Percentiles rank a stretch among this genome's conserved stretches.
Conservation (phyloP, 2,797 vertebrate genomes). For the Thalassophryne amazonica region DNA sequence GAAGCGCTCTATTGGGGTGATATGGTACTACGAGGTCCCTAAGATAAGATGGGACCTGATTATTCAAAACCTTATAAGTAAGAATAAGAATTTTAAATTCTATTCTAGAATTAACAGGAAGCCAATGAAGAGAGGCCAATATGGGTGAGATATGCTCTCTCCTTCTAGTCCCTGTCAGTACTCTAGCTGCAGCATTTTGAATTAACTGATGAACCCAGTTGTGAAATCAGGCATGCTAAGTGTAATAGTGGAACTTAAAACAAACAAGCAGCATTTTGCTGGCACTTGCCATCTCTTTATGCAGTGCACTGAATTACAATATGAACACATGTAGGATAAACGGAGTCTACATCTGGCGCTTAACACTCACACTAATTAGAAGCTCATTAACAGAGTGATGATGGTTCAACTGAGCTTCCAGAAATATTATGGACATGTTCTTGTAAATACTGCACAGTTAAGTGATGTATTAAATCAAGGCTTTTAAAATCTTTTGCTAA, state of each 20-base stretch:
- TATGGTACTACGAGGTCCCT: too few species aligned
- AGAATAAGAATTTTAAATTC: too few species aligned
- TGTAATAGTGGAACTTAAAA: constrained; percentile 17
- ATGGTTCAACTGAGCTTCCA: constrained; percentile 47
- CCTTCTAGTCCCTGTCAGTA: too few species aligned
- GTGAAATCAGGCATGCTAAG: constrained; percentile 29
- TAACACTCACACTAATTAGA: constrained; percentile 65
- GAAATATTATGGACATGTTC: constrained; percentile 48
- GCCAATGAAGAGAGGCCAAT: too few species aligned
- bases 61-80: too few species aligned
- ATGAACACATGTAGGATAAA: constrained; percentile 58
- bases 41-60: too few species aligned
- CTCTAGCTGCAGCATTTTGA: too few species aligned
- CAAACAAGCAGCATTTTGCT: constrained; percentile 25
- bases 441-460: constrained; percentile 4
- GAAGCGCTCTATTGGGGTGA: too few species aligned
- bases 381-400: constrained; percentile 58
- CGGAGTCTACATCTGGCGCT: constrained; percentile 49
- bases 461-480: constrained; percentile 1
- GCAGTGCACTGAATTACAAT: constrained; percentile 46
- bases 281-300: constrained; percentile 39
- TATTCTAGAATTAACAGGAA: too few species aligned
- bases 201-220: not conserved
- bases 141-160: too few species aligned
- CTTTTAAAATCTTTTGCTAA: not conserved